Evolutionary conservation across 2,797 vertebrate species (phyloP), one percentile per base, ranked within the genome.

Genomic region (Chloroceryle amazona): DNA sequence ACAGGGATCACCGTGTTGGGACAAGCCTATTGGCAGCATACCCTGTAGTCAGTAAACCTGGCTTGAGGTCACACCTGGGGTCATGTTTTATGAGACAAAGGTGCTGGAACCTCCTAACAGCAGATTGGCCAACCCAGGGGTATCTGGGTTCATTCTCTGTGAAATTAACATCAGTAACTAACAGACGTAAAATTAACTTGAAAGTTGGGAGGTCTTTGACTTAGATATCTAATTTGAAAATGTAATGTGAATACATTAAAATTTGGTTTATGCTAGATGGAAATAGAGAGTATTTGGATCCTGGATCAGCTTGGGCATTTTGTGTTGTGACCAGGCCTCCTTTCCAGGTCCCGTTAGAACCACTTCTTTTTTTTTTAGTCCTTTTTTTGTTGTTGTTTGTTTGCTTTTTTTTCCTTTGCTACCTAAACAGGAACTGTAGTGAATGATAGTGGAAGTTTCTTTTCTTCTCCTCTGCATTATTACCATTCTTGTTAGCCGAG

Each of bases 231-330:
- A 14, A 37, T 55, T 82, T 65, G 44, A 31, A 90, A 85, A 75
- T 29, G 8, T 19, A 28, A 28, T 70, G 28, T 13, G 35, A 90
- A 14, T 74, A n/a, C 13, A 10, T 33, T 19, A 42, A 63, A 51
- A 42, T 41, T 71, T 51, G 7, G 12, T 47, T 67, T 81, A 62
- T 68, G 6, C 23, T 29, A 81, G 42, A 9, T 6, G 55, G 39
- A 71, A 78, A 33, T 33, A 52, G 23, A 71, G 21, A 61, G 29
- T 57, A 54, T 20, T 73, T 18, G 52, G 33, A 46, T 68, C 21
- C 5, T 19, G 0, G 68, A 28, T 46, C n/a, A 57, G 9, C 3
- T 52, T 10, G 1, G 3, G 0, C 1, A 62, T 90, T 84, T 58
- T 78, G 41, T 71, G 17, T 68, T 61, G 29, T 21, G 31, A 72